Evolutionary conservation across 23 tunicate species (phyloP), one percentile per base, ranked within the genome.

Genomic region (Aplidium turbinatum): DNA sequence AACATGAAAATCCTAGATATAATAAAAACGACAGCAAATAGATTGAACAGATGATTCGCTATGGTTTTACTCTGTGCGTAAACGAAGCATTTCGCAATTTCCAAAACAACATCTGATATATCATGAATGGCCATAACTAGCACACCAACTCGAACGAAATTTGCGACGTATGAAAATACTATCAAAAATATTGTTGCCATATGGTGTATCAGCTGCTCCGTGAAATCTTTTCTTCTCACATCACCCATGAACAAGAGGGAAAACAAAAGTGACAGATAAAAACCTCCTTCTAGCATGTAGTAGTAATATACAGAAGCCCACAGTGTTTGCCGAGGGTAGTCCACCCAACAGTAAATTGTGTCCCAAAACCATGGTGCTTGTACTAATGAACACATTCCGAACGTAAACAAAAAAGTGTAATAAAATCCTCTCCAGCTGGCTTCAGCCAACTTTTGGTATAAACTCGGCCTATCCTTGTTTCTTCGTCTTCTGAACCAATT

Each of bases 291-390:
- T 24, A 89, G 72, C 91, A 95, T 78, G 76, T 95, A 95, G 58
- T 95, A 95, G 38, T 63, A 72, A 65, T 78, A 83, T 35, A 85
- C 82, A 0, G 92, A 58, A 20, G 48, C 50, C 78, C 77, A 81
- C 0, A 89, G 35, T 1, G 60, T 31, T 67, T 95, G 99, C 3
- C 81, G 72, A 4, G 99, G 96, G 62, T 78, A 95, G 28, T 70
- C 92, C 0, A 48, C 64, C 99, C 99, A 95, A 48, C 96, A 88
- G 33, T 95, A 52, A 33, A 74, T 19, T 21, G 61, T 83, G 30
- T 95, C 92, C 99, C 99, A 95, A 75, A 95, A 89, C 96, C 96
- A 95, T 2, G 99, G 95, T 3, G 96, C 50, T 47, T 73, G 79
- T 3, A 62, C 40, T 16, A 87, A 65, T 52, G 66, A 75, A 9